phyloP scores from a whole-genome alignment of 2,113 vertebrate genomes.

The Paracanthobrama guichenoti region DNA sequence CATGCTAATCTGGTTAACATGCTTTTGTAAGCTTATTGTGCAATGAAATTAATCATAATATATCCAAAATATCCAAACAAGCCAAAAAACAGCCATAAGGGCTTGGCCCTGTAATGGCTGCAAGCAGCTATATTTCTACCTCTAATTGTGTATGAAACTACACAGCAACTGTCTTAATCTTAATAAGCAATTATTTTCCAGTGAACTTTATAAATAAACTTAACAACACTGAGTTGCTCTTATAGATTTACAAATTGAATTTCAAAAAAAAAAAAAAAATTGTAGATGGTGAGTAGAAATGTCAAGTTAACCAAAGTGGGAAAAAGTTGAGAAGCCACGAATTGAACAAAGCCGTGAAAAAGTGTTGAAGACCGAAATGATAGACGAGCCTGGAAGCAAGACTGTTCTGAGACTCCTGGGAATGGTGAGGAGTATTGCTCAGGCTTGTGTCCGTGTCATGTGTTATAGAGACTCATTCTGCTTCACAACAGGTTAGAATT shows the following conservation, averaged over 20 bases:
- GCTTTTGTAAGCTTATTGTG: no score
- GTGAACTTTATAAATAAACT: neutral
- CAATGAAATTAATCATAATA: no score
- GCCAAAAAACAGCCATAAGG: no score
- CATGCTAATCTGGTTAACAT: no score
- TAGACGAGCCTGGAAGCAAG: neutral
- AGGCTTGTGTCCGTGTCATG: slow-evolving; percentile 14
- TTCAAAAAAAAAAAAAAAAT: neutral
- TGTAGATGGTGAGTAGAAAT: neutral
- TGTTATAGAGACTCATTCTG: slow-evolving; percentile 14
- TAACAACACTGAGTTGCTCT: neutral
- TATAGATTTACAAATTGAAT: neutral
- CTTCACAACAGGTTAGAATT: slow-evolving; percentile 3
- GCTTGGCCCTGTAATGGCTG: no score
- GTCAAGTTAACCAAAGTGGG: slow-evolving; percentile 33
- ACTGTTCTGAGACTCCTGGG: slow-evolving; percentile 33
- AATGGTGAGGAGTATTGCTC: slow-evolving; percentile 26
- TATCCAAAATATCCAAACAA: no score
- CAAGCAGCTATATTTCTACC: no score
- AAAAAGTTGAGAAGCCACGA: slow-evolving; percentile 35
- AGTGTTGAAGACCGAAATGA: neutral
- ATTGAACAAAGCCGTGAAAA: slow-evolving; percentile 34
- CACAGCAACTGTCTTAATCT: neutral
- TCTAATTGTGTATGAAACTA: neutral
- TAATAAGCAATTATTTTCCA: neutral